Evolutionary conservation across 2,113 vertebrate species (phyloP).

Genomic region (Silurus asotus): DNA sequence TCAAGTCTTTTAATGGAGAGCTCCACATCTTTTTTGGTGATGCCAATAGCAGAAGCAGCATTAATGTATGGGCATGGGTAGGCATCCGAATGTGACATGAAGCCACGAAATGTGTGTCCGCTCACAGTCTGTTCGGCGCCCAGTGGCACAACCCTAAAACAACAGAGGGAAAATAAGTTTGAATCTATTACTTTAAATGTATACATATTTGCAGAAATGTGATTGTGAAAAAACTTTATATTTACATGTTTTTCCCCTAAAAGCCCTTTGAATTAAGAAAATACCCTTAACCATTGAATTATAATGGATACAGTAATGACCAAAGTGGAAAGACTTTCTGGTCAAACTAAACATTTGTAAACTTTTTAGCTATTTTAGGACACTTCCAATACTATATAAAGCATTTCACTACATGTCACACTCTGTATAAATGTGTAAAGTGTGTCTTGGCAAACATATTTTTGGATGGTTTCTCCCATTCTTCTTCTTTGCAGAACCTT

Average conservation of each 20-base stretch:
- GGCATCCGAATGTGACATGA: slow-evolving; percentile 87
- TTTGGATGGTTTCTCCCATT: too few relatives aligned
- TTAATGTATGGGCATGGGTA: slow-evolving; percentile 95
- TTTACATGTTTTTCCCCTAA: neutral
- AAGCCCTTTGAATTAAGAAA: neutral
- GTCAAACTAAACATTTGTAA: neutral
- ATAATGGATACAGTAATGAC: neutral
- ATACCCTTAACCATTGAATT: neutral
- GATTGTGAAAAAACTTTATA: neutral
- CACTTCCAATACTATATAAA: neutral
- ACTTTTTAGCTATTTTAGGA: neutral
- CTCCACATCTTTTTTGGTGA: slow-evolving; percentile 86
- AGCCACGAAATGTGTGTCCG: slow-evolving; percentile 86
- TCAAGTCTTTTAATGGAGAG: slow-evolving; percentile 89
- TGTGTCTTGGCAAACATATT: too few relatives aligned
- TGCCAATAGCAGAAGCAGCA: slow-evolving; percentile 90
- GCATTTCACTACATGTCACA: neutral
- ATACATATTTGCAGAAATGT: neutral
- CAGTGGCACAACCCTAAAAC: slow-evolving; percentile 85
- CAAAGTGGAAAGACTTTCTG: neutral
- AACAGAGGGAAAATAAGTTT: neutral
- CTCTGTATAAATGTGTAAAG: too few relatives aligned
- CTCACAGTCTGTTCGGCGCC: slow-evolving; percentile 82
- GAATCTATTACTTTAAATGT: neutral
- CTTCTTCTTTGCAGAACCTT: too few relatives aligned